Base-by-base conservation (phyloP, 2,113 vertebrate genomes). In the Thamnophis sirtalis region DNA sequence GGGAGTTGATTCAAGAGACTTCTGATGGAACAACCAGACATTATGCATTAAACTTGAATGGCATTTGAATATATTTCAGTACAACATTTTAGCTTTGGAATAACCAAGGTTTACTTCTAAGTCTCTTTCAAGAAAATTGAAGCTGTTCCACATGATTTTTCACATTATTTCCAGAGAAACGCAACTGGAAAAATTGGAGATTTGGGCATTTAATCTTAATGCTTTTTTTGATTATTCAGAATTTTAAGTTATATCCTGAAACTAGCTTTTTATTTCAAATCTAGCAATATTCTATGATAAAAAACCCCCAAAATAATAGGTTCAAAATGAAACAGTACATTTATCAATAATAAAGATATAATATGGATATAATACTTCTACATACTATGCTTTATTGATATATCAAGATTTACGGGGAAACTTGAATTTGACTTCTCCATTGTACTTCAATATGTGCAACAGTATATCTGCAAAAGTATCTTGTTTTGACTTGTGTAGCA, bases 1-100 rank as follows among this genome's bases (percentile, higher is more conserved):
- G 51, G 90, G 90, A 86, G 49, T 58, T 96, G 92, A 96, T 95
- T 95, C 90, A 96, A 96, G 84, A 0, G 9, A 95, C 92, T 95
- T 92, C 73, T 94, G 95, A 96, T 96, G 94, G 93, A 96, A 95
- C 92, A 96, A 95, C 56, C 93, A 95, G 94, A 91, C 92, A 93
- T 95, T 86, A 90, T 94, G 94, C 93, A 94, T 95, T 96, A 97
- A 92, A 96, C 89, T 92, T 96, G 91, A 97, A 96, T 96, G 89
- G 10, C 51, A 88, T 94, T 97, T 97, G 95, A 96, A 95, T 93
- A 94, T 95, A 95, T 96, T 95, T 86, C 91, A 91, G 86, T 89
- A 91, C 15, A 0, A 86, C 94, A 93, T 94, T n/a, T 96, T 93
- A 96, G 2, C 13, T 92, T 85, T 95, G 95, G 93, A 91, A 92